Evolutionary conservation across 2,113 vertebrate genomes (phyloP), one percentile per base, ranked within the genome.

Genomic region (Brachyhypopomus occidentalis): DNA sequence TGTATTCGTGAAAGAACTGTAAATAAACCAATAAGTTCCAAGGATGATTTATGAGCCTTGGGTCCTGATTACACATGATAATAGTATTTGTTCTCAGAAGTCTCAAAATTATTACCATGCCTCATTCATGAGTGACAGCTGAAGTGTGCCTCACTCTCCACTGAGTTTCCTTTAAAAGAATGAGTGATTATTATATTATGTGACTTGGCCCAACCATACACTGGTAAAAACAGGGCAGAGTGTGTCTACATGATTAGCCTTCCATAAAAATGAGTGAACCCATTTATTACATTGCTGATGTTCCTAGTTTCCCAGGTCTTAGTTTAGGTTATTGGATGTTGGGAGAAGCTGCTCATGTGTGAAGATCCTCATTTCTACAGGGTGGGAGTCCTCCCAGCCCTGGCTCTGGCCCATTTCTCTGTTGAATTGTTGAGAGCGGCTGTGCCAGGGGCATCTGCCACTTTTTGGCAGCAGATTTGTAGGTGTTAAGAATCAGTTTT

Each of bases 1-100:
- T 91, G 88, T 86, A 58, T 84, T 86, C 84, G 86, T 88, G 85
- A 89, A 81, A 82, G 71, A 73, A 25, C 34, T 66, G 38, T 78
- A 78, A 83, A 88, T 87, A 88, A 76, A 74, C 62, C 67, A 73
- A 73, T 78, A 74, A 71, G 62, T 72, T 79, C 9, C 82, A n/a
- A 25, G 23, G 69, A 38, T 85, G 88, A 90, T 88, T 90, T 84
- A 86, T 86, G 80, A 86, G 69, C 67, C 52, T 66, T 59, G 75
- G 81, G 45, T 78, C 79, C 83, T 80, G 55, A 83, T 85, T 79
- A 75, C 7, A 27, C 58, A 72, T 63, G 66, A 66, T 71, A 41
- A 63, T n/a, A 75, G 36, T 66, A 81, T 75, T 81, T 81, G 9
- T 38, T 34, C 30, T 67, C 17, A 45, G 8, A 79, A 27, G 19